These are phyloP conservation scores for Ophion costatus DNA, from an alignment of 2,888 invertebrate genomes.

Conservation along the genomic window DNA sequence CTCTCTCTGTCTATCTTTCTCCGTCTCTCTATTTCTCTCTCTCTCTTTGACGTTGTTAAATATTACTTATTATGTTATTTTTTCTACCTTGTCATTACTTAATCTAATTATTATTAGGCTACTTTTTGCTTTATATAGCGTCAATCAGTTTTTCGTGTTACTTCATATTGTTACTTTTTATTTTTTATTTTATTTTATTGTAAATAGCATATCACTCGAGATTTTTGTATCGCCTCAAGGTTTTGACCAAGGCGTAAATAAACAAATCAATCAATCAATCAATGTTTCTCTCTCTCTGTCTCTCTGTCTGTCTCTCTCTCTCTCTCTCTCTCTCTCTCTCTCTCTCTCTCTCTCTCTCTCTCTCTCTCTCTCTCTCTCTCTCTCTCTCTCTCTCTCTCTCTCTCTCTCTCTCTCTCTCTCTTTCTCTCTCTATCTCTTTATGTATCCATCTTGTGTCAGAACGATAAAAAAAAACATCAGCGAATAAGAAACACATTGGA, in stretches of 20 bases:
- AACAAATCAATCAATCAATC: too few species aligned
- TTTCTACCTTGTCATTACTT: too few species aligned
- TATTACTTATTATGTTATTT: too few species aligned
- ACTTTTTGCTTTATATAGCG: too few species aligned
- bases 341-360: constrained; percentile 40
- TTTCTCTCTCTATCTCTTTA: constrained; percentile 19
- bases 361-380: constrained; percentile 47
- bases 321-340: constrained; percentile 25
- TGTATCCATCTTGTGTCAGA: constrained; percentile 56
- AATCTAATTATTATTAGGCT: too few species aligned
- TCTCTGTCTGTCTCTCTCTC: constrained; percentile 37
- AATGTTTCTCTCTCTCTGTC: constrained; percentile 54
- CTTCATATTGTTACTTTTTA: too few species aligned
- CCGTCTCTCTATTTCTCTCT: constrained; percentile 21
- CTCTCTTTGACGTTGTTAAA: too few species aligned
- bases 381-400: constrained; percentile 51
- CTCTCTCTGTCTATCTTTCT: constrained; percentile 37
- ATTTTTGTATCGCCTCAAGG: too few species aligned
- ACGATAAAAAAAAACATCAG: constrained; percentile 26
- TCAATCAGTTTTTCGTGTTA: too few species aligned
- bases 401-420: constrained; percentile 45
- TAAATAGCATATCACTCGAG: too few species aligned
- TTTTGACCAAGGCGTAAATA: too few species aligned
- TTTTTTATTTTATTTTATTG: too few species aligned
- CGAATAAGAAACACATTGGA: constrained; percentile 15